Conservation (phyloP, 2,888 invertebrate genomes). For the Caenorhabditis plicata region DNA sequence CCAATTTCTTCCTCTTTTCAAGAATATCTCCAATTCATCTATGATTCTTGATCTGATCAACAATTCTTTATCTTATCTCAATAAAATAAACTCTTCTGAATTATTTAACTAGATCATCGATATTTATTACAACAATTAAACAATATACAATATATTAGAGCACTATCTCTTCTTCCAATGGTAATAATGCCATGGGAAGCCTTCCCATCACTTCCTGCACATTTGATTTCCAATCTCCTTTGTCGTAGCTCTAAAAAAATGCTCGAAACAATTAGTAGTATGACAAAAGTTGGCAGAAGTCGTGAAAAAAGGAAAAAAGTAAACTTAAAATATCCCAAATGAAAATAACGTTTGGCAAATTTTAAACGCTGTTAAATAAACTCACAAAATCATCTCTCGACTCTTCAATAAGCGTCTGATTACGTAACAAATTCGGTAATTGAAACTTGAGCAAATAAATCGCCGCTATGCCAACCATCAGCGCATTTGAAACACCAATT, state of each 20-base stretch:
- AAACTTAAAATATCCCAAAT: no score
- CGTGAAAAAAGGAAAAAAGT: no score
- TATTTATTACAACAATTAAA: no score
- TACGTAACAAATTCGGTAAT: conserved; percentile 25
- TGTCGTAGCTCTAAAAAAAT: conserved; percentile 16
- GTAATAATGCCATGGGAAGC: neutral
- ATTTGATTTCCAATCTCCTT: conserved; percentile 17
- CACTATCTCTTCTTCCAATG: neutral
- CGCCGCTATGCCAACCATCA: conserved; percentile 27
- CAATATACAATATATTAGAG: no score
- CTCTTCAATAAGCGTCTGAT: conserved; percentile 40
- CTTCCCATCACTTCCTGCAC: conserved; percentile 23
- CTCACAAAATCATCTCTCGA: conserved; percentile 3
- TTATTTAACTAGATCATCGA: no score
- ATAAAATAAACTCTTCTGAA: no score
- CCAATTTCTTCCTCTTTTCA: no score
- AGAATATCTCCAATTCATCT: no score
- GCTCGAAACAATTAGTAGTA: neutral
- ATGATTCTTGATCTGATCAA: no score
- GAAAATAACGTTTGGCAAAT: neutral
- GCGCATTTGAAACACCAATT: conserved; percentile 33
- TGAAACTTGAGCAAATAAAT: conserved; percentile 26
- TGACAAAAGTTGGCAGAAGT: no score
- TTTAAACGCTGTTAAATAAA: neutral
- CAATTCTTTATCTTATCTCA: no score